Percentiles rank a stretch among this genome's conserved stretches.
These are phyloP conservation scores for Tricholauxania praeusta DNA, from an alignment of 2,888 invertebrate species.

Conservation along the genomic window DNA sequence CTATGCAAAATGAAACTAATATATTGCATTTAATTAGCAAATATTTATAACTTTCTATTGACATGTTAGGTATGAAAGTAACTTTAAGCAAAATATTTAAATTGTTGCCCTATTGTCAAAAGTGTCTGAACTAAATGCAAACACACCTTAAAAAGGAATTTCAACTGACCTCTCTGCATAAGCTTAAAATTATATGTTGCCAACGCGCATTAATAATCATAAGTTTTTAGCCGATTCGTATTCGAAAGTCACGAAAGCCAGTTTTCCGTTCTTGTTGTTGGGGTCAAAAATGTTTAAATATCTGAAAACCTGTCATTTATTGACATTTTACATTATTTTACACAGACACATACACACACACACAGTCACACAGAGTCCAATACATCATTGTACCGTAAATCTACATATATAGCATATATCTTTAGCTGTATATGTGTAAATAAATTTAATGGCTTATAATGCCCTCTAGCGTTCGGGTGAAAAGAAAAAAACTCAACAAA, in stretches of 20 bases:
- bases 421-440: constrained; percentile 50
- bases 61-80: no score
- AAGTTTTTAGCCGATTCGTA: neutral
- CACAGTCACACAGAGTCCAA: neutral
- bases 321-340: constrained; percentile 62
- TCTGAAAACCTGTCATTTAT: constrained; percentile 58
- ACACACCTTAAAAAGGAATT: no score
- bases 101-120: no score
- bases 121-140: no score
- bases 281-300: constrained; percentile 52
- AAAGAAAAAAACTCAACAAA: constrained; percentile 7
- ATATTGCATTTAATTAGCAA: no score
- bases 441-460: constrained; percentile 64
- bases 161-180: no score
- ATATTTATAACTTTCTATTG: no score
- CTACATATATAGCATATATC: neutral
- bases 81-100: no score
- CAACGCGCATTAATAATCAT: constrained; percentile 13
- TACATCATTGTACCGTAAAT: neutral
- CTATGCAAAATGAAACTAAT: no score
- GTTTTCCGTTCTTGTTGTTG: constrained; percentile 30
- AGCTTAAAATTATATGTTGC: neutral
- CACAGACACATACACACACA: constrained; percentile 27
- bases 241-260: constrained; percentile 23
- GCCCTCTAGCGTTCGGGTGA: constrained; percentile 47